A percentile compares a stretch with the other conserved stretches of the same genome.
phyloP scores from a whole-genome alignment of 2,797 vertebrate genomes.

The Champsocephalus gunnari region DNA sequence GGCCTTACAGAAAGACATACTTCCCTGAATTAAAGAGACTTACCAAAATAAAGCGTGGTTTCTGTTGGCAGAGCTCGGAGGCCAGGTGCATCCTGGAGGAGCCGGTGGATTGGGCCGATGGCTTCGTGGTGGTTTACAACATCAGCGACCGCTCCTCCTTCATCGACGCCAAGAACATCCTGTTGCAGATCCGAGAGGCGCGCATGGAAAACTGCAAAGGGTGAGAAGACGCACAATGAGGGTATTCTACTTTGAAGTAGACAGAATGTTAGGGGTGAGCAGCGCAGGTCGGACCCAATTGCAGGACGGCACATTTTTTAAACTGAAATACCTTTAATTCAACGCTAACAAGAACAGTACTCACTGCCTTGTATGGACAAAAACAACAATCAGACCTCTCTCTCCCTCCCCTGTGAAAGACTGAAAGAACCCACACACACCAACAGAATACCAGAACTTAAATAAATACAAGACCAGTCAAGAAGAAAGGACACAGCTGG shows the following conservation, averaged over 20 bases:
- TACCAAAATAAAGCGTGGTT: slow-evolving; percentile 21
- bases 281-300: too few species aligned
- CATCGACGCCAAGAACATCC: slow-evolving; percentile 81
- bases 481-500: too few species aligned
- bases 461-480: too few species aligned
- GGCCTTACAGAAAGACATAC: not conserved
- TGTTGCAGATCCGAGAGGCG: slow-evolving; percentile 82
- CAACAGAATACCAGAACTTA: too few species aligned
- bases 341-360: too few species aligned
- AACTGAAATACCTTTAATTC: too few species aligned
- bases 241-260: not conserved
- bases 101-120: slow-evolving; percentile 85
- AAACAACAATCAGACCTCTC: too few species aligned
- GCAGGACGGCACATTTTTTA: too few species aligned
- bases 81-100: slow-evolving; percentile 82
- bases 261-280: not conserved
- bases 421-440: too few species aligned
- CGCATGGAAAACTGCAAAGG: slow-evolving; percentile 81
- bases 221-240: slow-evolving; percentile 67
- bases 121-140: slow-evolving; percentile 87
- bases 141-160: slow-evolving; percentile 84
- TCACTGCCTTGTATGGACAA: too few species aligned
- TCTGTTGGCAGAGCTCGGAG: slow-evolving; percentile 71
- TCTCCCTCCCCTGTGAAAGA: fast-evolving
- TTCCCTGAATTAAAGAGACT: not conserved